These are phyloP conservation scores for Pitangus sulphuratus DNA, from an alignment of 2,797 vertebrate species.

Conservation along the genomic window DNA sequence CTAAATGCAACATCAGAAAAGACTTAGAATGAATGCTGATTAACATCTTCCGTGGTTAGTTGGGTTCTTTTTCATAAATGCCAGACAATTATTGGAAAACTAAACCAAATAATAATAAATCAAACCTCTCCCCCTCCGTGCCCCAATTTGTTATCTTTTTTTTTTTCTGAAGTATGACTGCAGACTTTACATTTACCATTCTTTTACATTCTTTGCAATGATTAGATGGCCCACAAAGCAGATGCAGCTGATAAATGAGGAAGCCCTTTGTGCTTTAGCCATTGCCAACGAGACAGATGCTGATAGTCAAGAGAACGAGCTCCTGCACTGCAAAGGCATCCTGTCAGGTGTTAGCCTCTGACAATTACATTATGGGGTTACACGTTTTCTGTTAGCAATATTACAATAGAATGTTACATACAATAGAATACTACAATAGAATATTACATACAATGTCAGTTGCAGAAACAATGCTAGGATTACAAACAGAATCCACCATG, in stretches of 20 bases:
- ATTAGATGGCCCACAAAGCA: not conserved
- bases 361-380: not conserved
- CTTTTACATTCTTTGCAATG: not conserved
- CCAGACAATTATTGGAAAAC: not conserved
- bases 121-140: accelerated
- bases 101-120: not conserved
- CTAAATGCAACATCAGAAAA: not conserved
- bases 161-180: not conserved
- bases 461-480: not conserved
- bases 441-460: not conserved
- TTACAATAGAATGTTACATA: not conserved
- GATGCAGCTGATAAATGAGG: not conserved
- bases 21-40: not conserved
- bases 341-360: not conserved
- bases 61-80: not conserved
- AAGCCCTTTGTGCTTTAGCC: not conserved
- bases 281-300: not conserved
- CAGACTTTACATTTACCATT: not conserved
- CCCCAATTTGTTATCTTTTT: not conserved
- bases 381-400: not conserved
- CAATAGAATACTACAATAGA: not conserved
- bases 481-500: not conserved
- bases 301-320: not conserved
- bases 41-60: not conserved
- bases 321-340: not conserved